phyloP scores from a whole-genome alignment of 2,797 vertebrate genomes.

The Ctenosaura bakeri region DNA sequence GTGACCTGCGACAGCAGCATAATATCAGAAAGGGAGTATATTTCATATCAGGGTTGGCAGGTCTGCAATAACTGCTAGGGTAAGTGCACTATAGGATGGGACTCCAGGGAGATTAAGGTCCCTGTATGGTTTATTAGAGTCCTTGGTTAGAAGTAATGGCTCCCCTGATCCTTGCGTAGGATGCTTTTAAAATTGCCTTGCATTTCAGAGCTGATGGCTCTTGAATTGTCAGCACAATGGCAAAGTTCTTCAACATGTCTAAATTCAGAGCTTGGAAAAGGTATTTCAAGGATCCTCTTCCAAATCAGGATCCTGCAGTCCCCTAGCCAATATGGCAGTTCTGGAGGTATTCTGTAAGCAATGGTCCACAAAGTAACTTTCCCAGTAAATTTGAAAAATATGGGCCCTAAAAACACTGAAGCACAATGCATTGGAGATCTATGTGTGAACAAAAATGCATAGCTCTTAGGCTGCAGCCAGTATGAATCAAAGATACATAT shows the following conservation, averaged over 20 bases:
- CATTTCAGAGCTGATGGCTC: background rate
- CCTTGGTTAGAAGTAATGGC: background rate
- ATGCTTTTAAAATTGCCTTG: background rate
- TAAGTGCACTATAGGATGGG: constrained; percentile 23
- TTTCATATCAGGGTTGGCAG: constrained; percentile 23
- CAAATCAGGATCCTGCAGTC: too few species aligned
- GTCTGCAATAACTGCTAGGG: background rate
- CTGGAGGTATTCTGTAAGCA: too few species aligned
- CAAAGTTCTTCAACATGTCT: background rate
- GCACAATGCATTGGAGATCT: too few species aligned
- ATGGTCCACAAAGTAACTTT: too few species aligned
- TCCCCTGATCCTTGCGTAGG: background rate
- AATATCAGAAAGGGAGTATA: constrained; percentile 21
- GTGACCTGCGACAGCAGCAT: constrained; percentile 6
- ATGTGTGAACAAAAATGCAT: too few species aligned
- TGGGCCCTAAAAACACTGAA: too few species aligned
- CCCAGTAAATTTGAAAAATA: too few species aligned
- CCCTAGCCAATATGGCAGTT: too few species aligned
- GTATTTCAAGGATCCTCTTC: too few species aligned
- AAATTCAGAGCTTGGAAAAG: too few species aligned
- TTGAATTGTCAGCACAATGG: background rate
- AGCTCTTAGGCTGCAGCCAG: background rate
- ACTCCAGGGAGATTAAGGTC: constrained; percentile 12
- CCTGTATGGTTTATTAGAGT: background rate
- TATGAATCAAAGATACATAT: background rate